Conservation (phyloP, 1,140 invertebrate species). For the Drosophila sulfurigaster region DNA sequence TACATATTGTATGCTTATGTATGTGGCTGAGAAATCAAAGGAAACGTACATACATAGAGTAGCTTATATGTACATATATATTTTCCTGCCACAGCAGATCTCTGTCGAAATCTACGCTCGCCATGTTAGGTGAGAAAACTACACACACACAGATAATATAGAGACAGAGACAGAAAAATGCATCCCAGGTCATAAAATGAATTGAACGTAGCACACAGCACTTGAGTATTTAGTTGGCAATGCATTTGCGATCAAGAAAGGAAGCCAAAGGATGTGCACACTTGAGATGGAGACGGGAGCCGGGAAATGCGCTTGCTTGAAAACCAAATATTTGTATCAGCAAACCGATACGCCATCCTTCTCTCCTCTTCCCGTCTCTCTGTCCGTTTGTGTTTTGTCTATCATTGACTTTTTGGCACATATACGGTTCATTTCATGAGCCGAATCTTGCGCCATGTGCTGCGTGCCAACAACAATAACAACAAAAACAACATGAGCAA, state of each 20-base stretch:
- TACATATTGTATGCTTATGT: constrained; percentile 14
- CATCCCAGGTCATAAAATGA: constrained; percentile 33
- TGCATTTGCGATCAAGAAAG: constrained; percentile 30
- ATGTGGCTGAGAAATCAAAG: constrained; percentile 56
- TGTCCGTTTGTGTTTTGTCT: constrained; percentile 21
- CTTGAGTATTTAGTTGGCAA: constrained; percentile 37
- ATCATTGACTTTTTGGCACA: constrained; percentile 58
- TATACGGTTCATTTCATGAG: constrained; percentile 51
- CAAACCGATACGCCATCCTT: not conserved
- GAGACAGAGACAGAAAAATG: not conserved
- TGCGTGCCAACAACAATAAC: constrained; percentile 27
- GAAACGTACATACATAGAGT: constrained; percentile 40
- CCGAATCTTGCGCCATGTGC: constrained; percentile 42
- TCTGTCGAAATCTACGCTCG: constrained; percentile 45
- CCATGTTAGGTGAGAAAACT: constrained; percentile 40
- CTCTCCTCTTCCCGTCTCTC: not conserved
- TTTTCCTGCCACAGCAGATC: constrained; percentile 37
- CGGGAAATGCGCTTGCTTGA: constrained; percentile 49
- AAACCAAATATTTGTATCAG: constrained; percentile 37
- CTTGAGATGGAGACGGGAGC: constrained; percentile 43
- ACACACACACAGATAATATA: not conserved
- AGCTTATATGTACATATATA: constrained; percentile 24
- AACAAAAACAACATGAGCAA: constrained; percentile 35
- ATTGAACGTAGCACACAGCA: constrained; percentile 13
- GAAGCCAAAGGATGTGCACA: constrained; percentile 61